Conservation (phyloP, 2,797 vertebrate species). For the Syncerus caffer region DNA sequence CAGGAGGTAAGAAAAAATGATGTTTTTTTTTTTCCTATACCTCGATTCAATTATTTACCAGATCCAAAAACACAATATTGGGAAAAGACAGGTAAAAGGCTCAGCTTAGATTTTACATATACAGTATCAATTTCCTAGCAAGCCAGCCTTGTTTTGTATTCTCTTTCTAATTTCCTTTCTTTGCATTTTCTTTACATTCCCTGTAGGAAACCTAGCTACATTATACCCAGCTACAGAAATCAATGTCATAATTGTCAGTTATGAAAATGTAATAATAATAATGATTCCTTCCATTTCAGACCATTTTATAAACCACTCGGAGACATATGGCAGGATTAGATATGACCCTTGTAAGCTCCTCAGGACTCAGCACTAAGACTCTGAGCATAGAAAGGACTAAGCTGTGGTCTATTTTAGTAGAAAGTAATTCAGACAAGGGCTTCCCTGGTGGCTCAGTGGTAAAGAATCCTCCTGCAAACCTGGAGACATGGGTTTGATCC, state of each 20-base stretch:
- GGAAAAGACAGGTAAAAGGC: neutral
- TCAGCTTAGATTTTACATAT: neutral
- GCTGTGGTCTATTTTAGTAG: neutral
- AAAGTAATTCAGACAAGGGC: neutral
- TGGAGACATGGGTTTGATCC: neutral
- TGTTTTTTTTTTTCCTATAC: too few species aligned
- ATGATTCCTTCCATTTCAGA: too few species aligned
- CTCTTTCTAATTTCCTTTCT: neutral
- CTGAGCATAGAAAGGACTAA: rapidly evolving
- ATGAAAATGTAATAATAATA: rapidly evolving
- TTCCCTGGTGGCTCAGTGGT: neutral
- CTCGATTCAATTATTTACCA: neutral
- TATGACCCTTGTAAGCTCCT: rapidly evolving
- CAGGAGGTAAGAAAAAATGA: neutral
- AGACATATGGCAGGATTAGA: rapidly evolving
- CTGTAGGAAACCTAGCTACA: neutral
- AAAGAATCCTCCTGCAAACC: neutral
- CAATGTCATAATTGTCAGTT: rapidly evolving
- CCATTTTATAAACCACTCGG: neutral
- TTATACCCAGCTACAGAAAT: neutral
- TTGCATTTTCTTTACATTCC: neutral
- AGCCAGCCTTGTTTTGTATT: neutral
- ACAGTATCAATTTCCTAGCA: neutral
- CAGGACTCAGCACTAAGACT: neutral
- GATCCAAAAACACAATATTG: neutral